Percentiles rank a stretch among this genome's conserved stretches.
These are phyloP conservation scores for Cosmia trapezina DNA, from an alignment of 2,888 invertebrate species.

Conservation along the genomic window DNA sequence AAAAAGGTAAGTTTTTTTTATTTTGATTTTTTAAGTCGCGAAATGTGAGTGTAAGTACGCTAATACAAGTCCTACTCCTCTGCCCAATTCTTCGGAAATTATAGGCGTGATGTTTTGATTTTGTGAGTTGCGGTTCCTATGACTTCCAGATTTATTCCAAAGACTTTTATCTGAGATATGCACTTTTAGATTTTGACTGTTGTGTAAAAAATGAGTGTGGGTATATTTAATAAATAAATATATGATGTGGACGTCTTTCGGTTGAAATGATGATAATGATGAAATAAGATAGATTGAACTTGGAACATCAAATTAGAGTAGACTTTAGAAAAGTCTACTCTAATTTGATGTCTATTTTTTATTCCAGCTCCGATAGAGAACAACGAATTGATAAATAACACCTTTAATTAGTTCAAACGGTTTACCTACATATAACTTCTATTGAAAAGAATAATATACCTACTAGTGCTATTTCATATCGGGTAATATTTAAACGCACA, in stretches of 20 bases:
- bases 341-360: too few species aligned
- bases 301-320: neutral
- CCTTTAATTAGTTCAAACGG: neutral
- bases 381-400: neutral
- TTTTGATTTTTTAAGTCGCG: neutral
- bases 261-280: too few species aligned
- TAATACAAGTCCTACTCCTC: neutral
- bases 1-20: slow-evolving; percentile 11
- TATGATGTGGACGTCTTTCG: too few species aligned
- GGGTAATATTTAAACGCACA: too few species aligned
- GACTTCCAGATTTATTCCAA: neutral
- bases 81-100: neutral
- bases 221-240: neutral
- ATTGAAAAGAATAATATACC: neutral
- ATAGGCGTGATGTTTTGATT: neutral
- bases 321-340: too few species aligned
- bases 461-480: neutral
- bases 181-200: neutral
- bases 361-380: neutral
- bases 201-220: neutral
- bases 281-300: too few species aligned
- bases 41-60: neutral
- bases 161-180: too few species aligned
- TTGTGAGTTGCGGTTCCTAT: neutral
- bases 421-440: neutral